phyloP scores from a whole-genome alignment of 2,888 invertebrate genomes.

The Trissonchulus sp. region DNA sequence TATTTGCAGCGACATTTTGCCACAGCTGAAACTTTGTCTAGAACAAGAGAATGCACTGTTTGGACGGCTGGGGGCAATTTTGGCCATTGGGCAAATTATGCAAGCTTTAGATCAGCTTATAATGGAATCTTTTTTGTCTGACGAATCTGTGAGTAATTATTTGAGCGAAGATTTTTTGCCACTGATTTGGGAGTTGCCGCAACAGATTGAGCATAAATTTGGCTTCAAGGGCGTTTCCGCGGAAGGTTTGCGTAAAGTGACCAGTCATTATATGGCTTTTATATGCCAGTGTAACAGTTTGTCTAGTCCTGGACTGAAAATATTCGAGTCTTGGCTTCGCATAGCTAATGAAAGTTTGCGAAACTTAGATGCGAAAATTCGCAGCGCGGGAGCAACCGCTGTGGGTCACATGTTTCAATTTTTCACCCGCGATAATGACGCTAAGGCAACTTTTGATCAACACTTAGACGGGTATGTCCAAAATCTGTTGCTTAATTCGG shows the following conservation, averaged over 20 bases:
- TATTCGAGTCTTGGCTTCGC: neutral
- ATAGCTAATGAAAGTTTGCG: neutral
- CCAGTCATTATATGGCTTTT: neutral
- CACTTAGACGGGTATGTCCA: neutral
- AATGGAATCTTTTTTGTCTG: neutral
- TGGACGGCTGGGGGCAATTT: slow-evolving; percentile 10
- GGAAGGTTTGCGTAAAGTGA: neutral
- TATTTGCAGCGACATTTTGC: slow-evolving; percentile 23
- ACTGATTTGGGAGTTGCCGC: neutral
- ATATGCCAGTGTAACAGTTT: neutral
- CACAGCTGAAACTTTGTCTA: slow-evolving; percentile 13
- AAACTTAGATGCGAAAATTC: neutral
- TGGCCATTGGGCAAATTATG: slow-evolving; percentile 15
- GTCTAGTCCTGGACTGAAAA: neutral
- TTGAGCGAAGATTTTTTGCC: neutral
- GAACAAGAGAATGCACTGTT: neutral
- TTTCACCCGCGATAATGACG: neutral
- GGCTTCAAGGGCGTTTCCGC: neutral
- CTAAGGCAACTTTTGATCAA: neutral
- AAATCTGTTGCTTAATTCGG: neutral
- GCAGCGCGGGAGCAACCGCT: neutral
- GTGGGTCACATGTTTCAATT: neutral
- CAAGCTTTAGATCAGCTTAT: neutral
- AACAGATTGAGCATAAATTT: no score
- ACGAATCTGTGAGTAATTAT: neutral